A percentile compares a stretch with the other conserved stretches of the same genome.
Conservation (phyloP, 2,888 invertebrate species). For the Choreutis nemorana region DNA sequence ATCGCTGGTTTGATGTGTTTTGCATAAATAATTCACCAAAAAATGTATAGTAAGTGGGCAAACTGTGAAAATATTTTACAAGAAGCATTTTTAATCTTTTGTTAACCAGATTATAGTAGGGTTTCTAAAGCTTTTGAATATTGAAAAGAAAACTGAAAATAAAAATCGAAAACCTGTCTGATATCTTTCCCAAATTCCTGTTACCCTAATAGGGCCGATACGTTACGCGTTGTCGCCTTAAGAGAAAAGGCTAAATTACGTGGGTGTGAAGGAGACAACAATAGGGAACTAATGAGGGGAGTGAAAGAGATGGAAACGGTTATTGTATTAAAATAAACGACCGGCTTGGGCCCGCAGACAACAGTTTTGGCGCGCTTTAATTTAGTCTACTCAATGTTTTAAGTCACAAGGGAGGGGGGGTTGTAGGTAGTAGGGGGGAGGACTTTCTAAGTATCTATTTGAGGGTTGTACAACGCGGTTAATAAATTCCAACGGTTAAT, state of each 20-base stretch:
- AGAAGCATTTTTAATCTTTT: no score
- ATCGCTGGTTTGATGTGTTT: constrained; percentile 27
- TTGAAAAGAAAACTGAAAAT: no score
- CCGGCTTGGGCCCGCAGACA: constrained; percentile 59
- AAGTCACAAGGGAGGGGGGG: constrained; percentile 37
- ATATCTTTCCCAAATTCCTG: no score
- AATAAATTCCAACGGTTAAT: constrained; percentile 55
- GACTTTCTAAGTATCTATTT: constrained; percentile 58
- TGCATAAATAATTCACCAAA: neutral
- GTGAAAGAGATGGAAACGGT: constrained; percentile 45
- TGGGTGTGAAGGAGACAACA: constrained; percentile 27
- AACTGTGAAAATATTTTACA: no score
- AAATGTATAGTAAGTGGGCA: no score
- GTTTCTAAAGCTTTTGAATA: no score
- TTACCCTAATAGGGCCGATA: constrained; percentile 23
- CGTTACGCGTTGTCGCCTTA: constrained; percentile 43
- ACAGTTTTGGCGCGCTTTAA: constrained; percentile 65
- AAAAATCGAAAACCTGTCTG: no score
- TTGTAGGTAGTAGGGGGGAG: no score
- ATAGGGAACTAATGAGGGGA: constrained; percentile 28
- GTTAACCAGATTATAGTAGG: no score
- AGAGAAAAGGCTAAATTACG: constrained; percentile 46
- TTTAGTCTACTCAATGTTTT: constrained; percentile 63
- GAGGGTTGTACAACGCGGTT: constrained; percentile 51
- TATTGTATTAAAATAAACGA: constrained; percentile 67